phyloP scores from a whole-genome alignment of 35 echinoderm and acorn worm genomes.

The Strongylocentrotus purpuratus region DNA sequence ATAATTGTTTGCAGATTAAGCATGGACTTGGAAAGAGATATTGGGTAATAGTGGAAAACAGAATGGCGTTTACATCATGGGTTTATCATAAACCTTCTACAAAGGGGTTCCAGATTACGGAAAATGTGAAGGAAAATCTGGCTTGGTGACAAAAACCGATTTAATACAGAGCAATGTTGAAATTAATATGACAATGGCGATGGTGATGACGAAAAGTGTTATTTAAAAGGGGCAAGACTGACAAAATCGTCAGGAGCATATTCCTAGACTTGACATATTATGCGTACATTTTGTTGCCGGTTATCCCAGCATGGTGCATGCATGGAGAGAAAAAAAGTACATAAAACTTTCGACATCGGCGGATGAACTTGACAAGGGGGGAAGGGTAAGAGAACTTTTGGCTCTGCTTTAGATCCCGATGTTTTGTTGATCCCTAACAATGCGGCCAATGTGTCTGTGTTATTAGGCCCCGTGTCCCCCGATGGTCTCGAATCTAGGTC shows the following conservation, averaged over 20 bases:
- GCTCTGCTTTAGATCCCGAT: neutral
- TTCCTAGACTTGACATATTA: too few relatives aligned
- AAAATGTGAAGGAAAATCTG: too few relatives aligned
- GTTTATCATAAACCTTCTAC: neutral
- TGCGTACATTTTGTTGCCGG: neutral
- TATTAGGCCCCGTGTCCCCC: neutral
- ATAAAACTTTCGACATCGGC: neutral
- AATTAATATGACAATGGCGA: too few relatives aligned
- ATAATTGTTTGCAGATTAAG: neutral
- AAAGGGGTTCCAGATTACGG: neutral
- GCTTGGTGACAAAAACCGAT: too few relatives aligned
- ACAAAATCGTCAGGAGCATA: too few relatives aligned
- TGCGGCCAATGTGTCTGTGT: slow-evolving; percentile 45
- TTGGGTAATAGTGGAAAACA: neutral
- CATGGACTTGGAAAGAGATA: neutral
- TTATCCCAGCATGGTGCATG: too few relatives aligned
- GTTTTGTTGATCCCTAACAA: slow-evolving; percentile 41
- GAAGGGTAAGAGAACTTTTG: slow-evolving; percentile 14
- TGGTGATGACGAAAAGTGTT: too few relatives aligned
- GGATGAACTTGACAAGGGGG: neutral
- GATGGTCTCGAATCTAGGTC: slow-evolving; percentile 11
- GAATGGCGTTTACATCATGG: neutral
- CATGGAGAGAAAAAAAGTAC: neutral
- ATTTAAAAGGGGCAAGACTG: too few relatives aligned
- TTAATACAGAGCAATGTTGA: too few relatives aligned